Base-by-base conservation (phyloP, 2,113 vertebrate genomes). In the Circaetus gallicus region DNA sequence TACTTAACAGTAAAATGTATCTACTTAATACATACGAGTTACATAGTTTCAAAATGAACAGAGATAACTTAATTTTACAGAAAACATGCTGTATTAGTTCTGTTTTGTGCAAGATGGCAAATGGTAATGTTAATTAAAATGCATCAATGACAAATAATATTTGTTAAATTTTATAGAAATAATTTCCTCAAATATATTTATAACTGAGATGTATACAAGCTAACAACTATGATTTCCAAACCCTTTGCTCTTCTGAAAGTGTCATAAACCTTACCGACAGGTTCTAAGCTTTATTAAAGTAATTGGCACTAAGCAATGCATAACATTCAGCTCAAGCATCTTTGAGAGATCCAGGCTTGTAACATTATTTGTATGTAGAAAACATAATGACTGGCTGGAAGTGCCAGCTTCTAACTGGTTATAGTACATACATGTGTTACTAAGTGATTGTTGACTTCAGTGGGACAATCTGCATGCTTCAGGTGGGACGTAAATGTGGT, bases 371-470 rank as follows among this genome's bases (percentile, higher is more conserved):
- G 6, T 38, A 3, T 9, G 18, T 24, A 81, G 63, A 63, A 53
- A 77, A 55, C 42, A 31, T 5, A 12, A 34, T 2, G 32, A 36
- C 12, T 21, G 59, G 21, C 45, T 70, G 11, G 8, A 52, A 59
- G 13, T 67, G 61, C 18, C 16, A 16, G 49, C 73, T 91, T n/a
- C 36, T 20, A 9, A 9, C 10, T 61, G 52, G 21, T 7, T 53
- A 5, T 28, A 47, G 18, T 14, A 20, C 20, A 13, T 14, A 12
- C 2, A 8, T 11, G 26, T 0, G 0, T 78, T 67, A 47, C 38
- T 67, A 36, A 56, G 12, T 50, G 28, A 7, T 8, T 32, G 14
- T 22, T 56, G 42, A 11, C 31, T 62, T 74, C 43, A 55, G 34
- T 63, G 13, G 34, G 40, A 56, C 40, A 47, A 14, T 21, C 58